Conservation (phyloP, 2,888 invertebrate genomes). For the Ceratothoa steindachneri region DNA sequence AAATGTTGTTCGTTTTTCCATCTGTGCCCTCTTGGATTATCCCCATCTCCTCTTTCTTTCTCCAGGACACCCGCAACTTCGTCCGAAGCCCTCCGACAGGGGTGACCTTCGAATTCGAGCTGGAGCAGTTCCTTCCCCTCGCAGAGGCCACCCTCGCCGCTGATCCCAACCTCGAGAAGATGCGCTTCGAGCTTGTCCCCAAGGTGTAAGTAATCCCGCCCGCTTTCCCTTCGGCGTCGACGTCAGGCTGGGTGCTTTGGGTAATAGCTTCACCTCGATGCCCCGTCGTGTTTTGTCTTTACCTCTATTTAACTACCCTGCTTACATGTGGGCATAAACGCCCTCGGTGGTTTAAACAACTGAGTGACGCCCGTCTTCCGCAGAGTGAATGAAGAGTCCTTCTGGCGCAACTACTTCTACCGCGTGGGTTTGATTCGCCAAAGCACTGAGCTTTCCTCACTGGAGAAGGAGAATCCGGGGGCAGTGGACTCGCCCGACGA, state of each 20-base stretch:
- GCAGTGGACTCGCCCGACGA: slow-evolving; percentile 18
- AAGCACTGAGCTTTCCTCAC: slow-evolving; percentile 76
- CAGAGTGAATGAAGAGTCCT: slow-evolving; percentile 90
- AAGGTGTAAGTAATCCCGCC: slow-evolving; percentile 75
- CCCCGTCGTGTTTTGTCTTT: too few relatives aligned
- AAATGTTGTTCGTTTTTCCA: too few relatives aligned
- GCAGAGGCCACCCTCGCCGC: slow-evolving; percentile 91
- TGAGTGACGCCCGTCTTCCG: neutral
- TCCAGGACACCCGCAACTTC: slow-evolving; percentile 91
- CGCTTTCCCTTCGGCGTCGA: slow-evolving; percentile 8
- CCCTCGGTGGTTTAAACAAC: neutral
- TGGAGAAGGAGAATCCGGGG: slow-evolving; percentile 53
- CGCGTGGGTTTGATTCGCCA: slow-evolving; percentile 97
- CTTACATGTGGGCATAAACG: neutral
- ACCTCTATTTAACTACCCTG: too few relatives aligned
- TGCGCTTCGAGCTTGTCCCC: slow-evolving; percentile 98
- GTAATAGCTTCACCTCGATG: too few relatives aligned
- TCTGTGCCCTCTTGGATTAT: too few relatives aligned
- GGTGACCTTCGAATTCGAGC: slow-evolving; percentile 92
- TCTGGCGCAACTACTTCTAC: slow-evolving; percentile 99
- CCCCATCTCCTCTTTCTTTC: too few relatives aligned
- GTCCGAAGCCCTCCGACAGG: slow-evolving; percentile 93
- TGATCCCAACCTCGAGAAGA: slow-evolving; percentile 92
- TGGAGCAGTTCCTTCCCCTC: slow-evolving; percentile 84
- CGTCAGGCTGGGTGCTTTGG: too few relatives aligned